A percentile compares a stretch with the other conserved stretches of the same genome.
phyloP scores from a whole-genome alignment of 1,140 invertebrate genomes.

The Ooceraea biroi region DNA sequence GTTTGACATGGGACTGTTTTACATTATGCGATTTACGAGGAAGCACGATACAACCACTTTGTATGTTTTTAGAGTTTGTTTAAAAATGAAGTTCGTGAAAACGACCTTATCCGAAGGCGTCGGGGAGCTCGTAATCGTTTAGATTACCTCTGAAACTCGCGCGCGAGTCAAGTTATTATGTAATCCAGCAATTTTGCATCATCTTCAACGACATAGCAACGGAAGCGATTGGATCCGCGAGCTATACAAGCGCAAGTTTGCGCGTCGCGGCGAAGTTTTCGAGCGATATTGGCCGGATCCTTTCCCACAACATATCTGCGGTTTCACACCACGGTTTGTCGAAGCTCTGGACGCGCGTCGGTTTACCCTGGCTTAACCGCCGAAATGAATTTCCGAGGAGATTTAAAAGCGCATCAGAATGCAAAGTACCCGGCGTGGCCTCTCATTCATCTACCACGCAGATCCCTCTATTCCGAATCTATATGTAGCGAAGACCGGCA shows the following conservation, averaged over 20 bases:
- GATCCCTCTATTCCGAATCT: conserved; percentile 22
- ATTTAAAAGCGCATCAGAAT: conserved; percentile 68
- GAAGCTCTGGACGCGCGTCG: conserved; percentile 35
- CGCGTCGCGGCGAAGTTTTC: conserved; percentile 20
- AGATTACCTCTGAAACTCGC: conserved; percentile 6
- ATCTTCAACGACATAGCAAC: neutral
- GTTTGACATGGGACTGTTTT: neutral
- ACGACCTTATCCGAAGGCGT: neutral
- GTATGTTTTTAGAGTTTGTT: neutral
- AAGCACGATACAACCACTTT: neutral
- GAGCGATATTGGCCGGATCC: conserved; percentile 28
- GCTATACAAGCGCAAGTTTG: conserved; percentile 1
- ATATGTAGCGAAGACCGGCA: neutral
- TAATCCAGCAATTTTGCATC: conserved; percentile 33
- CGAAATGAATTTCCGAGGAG: conserved; percentile 61
- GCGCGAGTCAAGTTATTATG: neutral
- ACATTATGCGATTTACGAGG: neutral
- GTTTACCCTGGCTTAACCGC: conserved; percentile 49
- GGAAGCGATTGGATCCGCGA: conserved; percentile 2
- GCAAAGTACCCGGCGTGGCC: conserved; percentile 43
- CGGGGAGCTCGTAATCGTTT: conserved; percentile 26
- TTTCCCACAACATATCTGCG: conserved; percentile 8
- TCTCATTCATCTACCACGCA: conserved; percentile 2
- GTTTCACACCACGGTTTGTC: conserved; percentile 51
- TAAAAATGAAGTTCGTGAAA: neutral